Percentiles rank a stretch among this genome's conserved stretches.
Conservation (phyloP, 2,888 invertebrate genomes). For the Graphium colonna region DNA sequence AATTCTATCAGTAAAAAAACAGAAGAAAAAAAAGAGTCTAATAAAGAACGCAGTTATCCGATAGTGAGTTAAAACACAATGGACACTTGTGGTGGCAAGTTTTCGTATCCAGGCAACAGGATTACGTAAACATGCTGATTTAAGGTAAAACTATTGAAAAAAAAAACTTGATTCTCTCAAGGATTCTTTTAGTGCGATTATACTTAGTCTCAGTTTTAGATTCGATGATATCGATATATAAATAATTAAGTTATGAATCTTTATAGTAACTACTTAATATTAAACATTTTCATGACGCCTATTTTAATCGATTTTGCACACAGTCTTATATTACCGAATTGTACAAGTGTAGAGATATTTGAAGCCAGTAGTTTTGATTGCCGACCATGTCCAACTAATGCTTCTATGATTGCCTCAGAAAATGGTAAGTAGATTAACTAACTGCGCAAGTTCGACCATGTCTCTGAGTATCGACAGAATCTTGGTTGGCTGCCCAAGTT, state of each 20-base stretch:
- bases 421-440: slow-evolving; percentile 52
- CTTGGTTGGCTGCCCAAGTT: too few species aligned
- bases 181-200: too few species aligned
- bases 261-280: background rate
- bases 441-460: too few species aligned
- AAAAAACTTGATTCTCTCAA: background rate
- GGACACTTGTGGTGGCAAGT: too few species aligned
- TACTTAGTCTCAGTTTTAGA: too few species aligned
- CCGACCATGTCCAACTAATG: slow-evolving; percentile 51
- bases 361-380: slow-evolving; percentile 55
- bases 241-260: background rate
- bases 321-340: slow-evolving; percentile 41
- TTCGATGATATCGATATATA: too few species aligned
- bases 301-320: slow-evolving; percentile 17
- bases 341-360: slow-evolving; percentile 52
- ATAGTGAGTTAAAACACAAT: too few species aligned
- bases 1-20: too few species aligned
- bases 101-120: slow-evolving; percentile 16
- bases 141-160: background rate
- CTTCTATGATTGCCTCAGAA: slow-evolving; percentile 48
- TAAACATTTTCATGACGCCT: background rate
- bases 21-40: too few species aligned
- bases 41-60: too few species aligned
- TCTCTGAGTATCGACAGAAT: too few species aligned
- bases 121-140: slow-evolving; percentile 13